Conservation (phyloP, 2,113 vertebrate species). For the Thryonomys swinderianus region DNA sequence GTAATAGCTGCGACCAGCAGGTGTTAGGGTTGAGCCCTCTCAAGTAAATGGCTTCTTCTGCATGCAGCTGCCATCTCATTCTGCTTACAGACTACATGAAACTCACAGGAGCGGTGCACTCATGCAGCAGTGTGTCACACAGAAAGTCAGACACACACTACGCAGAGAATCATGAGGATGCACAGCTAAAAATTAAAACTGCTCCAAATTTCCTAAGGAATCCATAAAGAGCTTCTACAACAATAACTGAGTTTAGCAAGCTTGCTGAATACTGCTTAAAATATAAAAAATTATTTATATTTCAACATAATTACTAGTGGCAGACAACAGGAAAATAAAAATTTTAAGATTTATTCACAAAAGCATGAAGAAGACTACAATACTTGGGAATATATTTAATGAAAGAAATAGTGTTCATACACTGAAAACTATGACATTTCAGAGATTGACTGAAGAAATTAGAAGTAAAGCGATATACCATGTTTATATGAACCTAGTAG, state of each 20-base stretch:
- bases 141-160: neutral
- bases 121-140: neutral
- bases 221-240: neutral
- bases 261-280: neutral
- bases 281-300: constrained; percentile 28
- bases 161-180: neutral
- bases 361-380: constrained; percentile 26
- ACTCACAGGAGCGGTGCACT: neutral
- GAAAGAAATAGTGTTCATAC: neutral
- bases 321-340: neutral
- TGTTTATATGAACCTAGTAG: neutral
- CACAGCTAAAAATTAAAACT: neutral
- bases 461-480: neutral
- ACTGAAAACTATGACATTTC: neutral
- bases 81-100: neutral
- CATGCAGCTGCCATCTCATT: neutral
- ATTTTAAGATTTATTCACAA: neutral
- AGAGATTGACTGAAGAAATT: neutral
- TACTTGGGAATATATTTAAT: constrained; percentile 34
- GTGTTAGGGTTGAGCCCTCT: neutral
- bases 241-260: constrained; percentile 25
- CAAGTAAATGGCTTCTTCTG: neutral
- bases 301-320: neutral
- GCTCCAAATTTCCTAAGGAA: neutral
- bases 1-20: neutral